Evolutionary conservation across 1,140 invertebrate genomes (phyloP).

Genomic region (Centruroides vittatus): DNA sequence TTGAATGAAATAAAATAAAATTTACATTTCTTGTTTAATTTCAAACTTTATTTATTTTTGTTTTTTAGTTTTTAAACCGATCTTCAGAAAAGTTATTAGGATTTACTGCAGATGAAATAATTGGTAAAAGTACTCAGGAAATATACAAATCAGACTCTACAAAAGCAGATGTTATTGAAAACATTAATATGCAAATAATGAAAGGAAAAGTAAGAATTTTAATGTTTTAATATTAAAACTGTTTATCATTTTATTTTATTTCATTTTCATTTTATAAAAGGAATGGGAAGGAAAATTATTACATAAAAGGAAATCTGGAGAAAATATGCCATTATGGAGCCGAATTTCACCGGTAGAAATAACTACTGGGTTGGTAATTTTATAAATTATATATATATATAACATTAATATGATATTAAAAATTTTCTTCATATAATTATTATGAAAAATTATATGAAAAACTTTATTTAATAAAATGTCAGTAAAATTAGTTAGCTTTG

Average conservation of each 20-base stretch:
- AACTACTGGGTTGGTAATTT: conserved; percentile 23
- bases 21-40: not conserved
- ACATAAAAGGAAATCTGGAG: conserved; percentile 60
- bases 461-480: no score
- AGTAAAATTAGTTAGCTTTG: no score
- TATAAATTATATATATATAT: not conserved
- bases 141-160: conserved; percentile 29
- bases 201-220: conserved; percentile 41
- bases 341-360: conserved; percentile 26
- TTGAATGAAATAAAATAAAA: no score
- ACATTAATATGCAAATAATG: conserved; percentile 47
- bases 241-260: not conserved
- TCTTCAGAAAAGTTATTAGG: conserved; percentile 59
- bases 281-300: conserved; percentile 77
- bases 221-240: no score
- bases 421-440: no score
- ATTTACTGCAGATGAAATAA: conserved; percentile 54
- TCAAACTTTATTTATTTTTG: not conserved
- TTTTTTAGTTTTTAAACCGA: conserved; percentile 56
- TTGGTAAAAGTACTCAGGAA: conserved; percentile 49
- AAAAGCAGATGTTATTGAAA: conserved; percentile 40
- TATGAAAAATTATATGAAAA: no score
- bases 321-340: conserved; percentile 55
- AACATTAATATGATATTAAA: no score
- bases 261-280: conserved; percentile 16